Conservation (phyloP, 2,888 invertebrate species). For the Chrysomela aeneicollis region DNA sequence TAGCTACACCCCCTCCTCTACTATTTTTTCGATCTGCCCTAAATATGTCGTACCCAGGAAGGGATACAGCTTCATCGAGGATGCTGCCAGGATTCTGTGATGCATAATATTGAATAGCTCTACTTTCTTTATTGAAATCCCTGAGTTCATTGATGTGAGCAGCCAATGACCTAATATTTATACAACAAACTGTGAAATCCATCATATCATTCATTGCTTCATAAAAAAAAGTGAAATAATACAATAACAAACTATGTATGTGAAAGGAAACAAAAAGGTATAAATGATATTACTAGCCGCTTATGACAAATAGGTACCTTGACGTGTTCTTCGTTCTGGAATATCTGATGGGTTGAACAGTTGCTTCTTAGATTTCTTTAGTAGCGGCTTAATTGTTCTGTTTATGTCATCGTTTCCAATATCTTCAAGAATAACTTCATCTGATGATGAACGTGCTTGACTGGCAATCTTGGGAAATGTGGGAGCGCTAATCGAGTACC, state of each 20-base stretch:
- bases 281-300: not conserved
- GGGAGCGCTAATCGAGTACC: not conserved
- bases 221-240: not conserved
- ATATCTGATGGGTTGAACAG: not conserved
- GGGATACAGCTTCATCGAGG: constrained; percentile 5
- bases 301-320: not conserved
- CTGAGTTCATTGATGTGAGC: constrained; percentile 2
- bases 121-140: not conserved
- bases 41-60: not conserved
- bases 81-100: constrained; percentile 1
- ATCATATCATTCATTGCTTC: not conserved
- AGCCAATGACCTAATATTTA: not conserved
- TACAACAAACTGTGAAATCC: not conserved
- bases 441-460: not conserved
- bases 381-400: not conserved
- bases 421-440: not conserved
- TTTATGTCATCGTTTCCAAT: not conserved
- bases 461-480: not conserved
- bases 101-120: not conserved
- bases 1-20: not conserved
- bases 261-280: not conserved
- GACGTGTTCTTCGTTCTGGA: not conserved
- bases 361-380: not conserved
- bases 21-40: not conserved
- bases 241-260: not conserved